Conservation (phyloP, 35 echinoderm and acorn worm genomes). For the Holothuria glaberrima region DNA sequence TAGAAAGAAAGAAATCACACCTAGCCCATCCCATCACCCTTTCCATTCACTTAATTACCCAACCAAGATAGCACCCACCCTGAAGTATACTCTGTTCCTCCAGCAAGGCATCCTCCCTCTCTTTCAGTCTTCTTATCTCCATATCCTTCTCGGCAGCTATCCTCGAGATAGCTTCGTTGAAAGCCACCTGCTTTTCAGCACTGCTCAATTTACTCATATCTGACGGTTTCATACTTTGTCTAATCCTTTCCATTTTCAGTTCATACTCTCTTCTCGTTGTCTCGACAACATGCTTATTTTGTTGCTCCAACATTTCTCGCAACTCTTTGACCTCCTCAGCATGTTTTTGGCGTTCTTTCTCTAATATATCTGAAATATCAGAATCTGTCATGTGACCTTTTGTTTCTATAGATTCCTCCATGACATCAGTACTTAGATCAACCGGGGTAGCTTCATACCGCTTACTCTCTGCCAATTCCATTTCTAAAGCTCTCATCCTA, state of each 20-base stretch:
- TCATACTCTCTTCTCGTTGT: constrained; percentile 46
- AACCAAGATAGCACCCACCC: constrained; percentile 45
- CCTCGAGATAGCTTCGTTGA: constrained; percentile 88
- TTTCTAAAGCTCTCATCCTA: constrained; percentile 25
- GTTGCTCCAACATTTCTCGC: constrained; percentile 44
- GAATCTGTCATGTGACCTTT: constrained; percentile 28
- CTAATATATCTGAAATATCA: constrained; percentile 34
- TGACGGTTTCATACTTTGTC: constrained; percentile 49
- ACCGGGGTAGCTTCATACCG: constrained; percentile 22
- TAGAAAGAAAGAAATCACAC: background rate
- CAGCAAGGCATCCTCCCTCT: constrained; percentile 45
- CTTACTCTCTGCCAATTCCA: constrained; percentile 40
- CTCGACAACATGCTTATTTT: constrained; percentile 29
- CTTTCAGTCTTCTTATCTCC: constrained; percentile 74
- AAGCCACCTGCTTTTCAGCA: constrained; percentile 84
- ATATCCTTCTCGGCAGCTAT: constrained; percentile 79
- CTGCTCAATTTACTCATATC: constrained; percentile 51
- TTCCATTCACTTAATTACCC: background rate
- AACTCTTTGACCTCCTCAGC: background rate
- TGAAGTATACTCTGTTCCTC: constrained; percentile 69
- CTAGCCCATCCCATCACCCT: background rate
- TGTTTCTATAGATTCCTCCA: constrained; percentile 49
- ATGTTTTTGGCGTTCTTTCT: background rate
- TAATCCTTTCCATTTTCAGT: constrained; percentile 52
- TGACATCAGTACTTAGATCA: constrained; percentile 27